These are phyloP conservation scores for Onychomys leucogaster DNA, from an alignment of 2,797 vertebrate genomes.

Conservation along the genomic window DNA sequence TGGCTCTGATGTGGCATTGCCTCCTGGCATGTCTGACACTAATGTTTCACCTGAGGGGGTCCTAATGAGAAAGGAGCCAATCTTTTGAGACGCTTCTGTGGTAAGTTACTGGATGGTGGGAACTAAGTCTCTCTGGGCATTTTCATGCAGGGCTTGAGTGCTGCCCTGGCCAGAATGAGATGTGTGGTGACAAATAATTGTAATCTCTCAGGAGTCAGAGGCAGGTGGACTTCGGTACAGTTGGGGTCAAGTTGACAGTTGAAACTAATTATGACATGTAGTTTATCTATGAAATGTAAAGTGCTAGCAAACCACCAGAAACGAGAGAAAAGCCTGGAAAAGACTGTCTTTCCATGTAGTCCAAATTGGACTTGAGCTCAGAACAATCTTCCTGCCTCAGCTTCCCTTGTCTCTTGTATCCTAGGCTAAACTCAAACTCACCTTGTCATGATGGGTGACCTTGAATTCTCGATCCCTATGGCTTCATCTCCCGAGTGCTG, in stretches of 20 bases:
- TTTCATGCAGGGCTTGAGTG: not conserved
- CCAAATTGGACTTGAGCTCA: not conserved
- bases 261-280: not conserved
- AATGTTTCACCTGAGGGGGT: not conserved
- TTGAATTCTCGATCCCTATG: not conserved
- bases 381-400: not conserved
- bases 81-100: not conserved
- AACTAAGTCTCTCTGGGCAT: not conserved
- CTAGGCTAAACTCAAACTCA: not conserved
- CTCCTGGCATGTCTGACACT: not conserved
- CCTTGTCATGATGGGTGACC: not conserved
- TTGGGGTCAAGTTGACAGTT: not conserved
- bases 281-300: not conserved
- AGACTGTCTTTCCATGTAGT: not conserved
- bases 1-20: not conserved
- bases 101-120: not conserved
- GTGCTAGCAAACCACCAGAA: not conserved
- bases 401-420: not conserved
- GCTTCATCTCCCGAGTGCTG: not conserved
- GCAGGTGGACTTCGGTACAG: not conserved
- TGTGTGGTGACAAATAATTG: not conserved
- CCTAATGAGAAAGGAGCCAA: not conserved
- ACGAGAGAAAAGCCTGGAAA: not conserved
- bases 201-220: not conserved
- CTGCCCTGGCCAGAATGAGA: not conserved